Conservation (phyloP, 2,797 vertebrate genomes). For the Acomys russatus region DNA sequence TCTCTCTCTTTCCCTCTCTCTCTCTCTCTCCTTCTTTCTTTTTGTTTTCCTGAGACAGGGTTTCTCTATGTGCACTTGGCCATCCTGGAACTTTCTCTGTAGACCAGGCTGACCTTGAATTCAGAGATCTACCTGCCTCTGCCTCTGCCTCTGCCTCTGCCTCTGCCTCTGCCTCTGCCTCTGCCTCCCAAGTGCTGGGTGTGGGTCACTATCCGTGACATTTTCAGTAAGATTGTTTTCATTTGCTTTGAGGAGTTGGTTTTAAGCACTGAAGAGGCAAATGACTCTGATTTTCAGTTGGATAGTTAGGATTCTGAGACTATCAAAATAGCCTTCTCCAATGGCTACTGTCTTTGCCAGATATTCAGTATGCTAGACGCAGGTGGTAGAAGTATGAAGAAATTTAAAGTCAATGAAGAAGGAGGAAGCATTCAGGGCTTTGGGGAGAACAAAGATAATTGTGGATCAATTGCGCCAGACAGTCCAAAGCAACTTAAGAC, state of each 20-base stretch:
- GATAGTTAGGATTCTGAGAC: constrained; percentile 76
- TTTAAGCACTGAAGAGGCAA: constrained; percentile 45
- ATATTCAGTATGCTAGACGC: constrained; percentile 85
- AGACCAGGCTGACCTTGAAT: not conserved
- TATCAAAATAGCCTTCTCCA: constrained; percentile 81
- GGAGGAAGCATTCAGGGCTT: constrained; percentile 86
- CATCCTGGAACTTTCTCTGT: not conserved
- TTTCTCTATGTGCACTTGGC: not conserved
- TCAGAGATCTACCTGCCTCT: not conserved
- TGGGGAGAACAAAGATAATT: constrained; percentile 90
- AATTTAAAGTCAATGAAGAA: constrained; percentile 88
- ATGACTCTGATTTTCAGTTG: constrained; percentile 59
- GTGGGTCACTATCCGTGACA: not conserved
- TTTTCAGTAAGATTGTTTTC: constrained; percentile 43
- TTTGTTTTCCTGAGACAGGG: not conserved
- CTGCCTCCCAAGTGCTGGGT: not conserved
- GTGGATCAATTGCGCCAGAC: constrained; percentile 91
- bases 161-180: too few relatives aligned
- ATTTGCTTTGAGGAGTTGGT: constrained; percentile 29
- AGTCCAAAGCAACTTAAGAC: constrained; percentile 90
- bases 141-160: too few relatives aligned
- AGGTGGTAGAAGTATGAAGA: constrained; percentile 84
- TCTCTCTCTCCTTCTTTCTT: not conserved
- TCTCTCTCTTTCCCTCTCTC: not conserved
- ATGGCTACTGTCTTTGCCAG: constrained; percentile 73